A percentile compares a stretch with the other conserved stretches of the same genome.
phyloP scores from a whole-genome alignment of 1,140 invertebrate species.

The Aporrectodea caliginosa region DNA sequence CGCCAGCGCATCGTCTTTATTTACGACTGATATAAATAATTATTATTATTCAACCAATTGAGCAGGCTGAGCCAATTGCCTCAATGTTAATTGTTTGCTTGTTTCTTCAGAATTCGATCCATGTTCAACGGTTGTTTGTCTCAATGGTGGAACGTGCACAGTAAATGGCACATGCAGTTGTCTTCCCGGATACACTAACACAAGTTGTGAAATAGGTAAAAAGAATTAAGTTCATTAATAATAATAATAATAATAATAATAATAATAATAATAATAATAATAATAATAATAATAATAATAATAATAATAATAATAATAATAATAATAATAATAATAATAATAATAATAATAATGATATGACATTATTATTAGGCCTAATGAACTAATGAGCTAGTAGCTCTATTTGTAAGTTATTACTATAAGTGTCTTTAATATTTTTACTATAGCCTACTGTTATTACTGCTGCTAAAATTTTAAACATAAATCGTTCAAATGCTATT shows the following conservation, averaged over 20 bases:
- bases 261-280: constrained; percentile 4
- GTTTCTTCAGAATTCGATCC: too few species aligned
- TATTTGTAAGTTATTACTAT: neutral
- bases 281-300: constrained; percentile 4
- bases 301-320: neutral
- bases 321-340: neutral
- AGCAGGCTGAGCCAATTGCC: too few species aligned
- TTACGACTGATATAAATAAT: too few species aligned
- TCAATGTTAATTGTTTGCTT: too few species aligned
- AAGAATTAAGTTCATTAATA: neutral
- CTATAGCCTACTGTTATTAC: neutral
- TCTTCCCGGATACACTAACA: neutral
- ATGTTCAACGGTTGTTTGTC: too few species aligned
- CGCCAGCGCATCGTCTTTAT: too few species aligned
- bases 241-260: neutral
- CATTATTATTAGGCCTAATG: neutral
- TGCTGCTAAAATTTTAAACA: neutral
- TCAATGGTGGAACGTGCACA: neutral
- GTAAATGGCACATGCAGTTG: neutral
- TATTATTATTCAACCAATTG: too few species aligned
- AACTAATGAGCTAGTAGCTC: neutral
- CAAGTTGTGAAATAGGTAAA: neutral
- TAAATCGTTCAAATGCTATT: too few species aligned
- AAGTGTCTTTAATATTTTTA: neutral
- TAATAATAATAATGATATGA: neutral